These are phyloP conservation scores for Arizona elegans DNA, from an alignment of 2,113 vertebrate species.

Conservation along the genomic window DNA sequence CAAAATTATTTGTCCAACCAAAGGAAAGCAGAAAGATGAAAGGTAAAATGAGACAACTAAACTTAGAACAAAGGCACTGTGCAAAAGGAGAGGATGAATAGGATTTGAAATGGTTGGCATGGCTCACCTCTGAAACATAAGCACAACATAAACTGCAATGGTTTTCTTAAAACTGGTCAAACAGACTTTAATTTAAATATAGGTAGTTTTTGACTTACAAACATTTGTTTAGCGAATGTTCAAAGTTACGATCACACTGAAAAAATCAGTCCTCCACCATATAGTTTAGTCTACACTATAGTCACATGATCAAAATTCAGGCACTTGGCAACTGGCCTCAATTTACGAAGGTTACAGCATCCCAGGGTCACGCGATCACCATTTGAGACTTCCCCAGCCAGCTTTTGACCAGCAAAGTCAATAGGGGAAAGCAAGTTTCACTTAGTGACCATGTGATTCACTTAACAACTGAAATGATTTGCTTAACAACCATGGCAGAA, in stretches of 20 bases:
- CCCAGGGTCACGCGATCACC: neutral
- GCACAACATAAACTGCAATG: neutral
- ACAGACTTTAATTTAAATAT: neutral
- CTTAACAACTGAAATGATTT: neutral
- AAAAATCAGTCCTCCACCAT: neutral
- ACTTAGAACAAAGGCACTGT: neutral
- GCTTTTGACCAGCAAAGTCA: neutral
- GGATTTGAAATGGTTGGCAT: neutral
- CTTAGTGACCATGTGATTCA: neutral
- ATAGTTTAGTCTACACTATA: neutral
- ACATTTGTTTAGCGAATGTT: neutral
- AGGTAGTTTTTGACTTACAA: neutral
- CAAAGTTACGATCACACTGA: neutral
- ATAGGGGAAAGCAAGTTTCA: neutral
- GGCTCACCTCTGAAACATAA: neutral
- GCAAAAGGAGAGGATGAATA: neutral
- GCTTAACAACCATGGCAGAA: neutral
- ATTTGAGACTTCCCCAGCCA: neutral
- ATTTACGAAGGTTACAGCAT: neutral
- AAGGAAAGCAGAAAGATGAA: constrained; percentile 1
- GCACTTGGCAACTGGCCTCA: neutral
- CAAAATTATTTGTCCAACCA: constrained; percentile 8
- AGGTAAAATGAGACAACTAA: neutral
- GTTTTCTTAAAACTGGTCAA: neutral
- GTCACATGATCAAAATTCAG: neutral